Base-by-base conservation (phyloP, 2,888 invertebrate species). In the Scrobipalpa atriplicella region DNA sequence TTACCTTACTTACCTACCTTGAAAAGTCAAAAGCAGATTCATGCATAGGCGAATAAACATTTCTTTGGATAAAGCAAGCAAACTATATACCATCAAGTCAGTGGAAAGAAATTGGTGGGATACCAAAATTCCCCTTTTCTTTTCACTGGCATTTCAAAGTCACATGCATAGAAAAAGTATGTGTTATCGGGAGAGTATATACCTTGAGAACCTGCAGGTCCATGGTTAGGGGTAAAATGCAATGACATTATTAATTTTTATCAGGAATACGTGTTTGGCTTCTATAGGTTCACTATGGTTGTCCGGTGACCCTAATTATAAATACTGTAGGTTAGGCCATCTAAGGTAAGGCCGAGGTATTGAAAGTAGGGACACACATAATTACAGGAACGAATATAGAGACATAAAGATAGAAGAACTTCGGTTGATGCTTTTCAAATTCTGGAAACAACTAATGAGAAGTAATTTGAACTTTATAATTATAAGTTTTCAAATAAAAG, bases 161-260 rank as follows among this genome's bases (percentile, higher is more conserved):
- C 71, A 75, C 92, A 92, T 92, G 92, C 92, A 88, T 78, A 88
- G 87, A 89, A 86, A 81, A 80, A 89, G 87, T 86, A 80, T 86
- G 87, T 90, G 83, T 90, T 90, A 91, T 87, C 86, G 90, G 91
- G 91, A 91, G 78, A 88, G 81, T 89, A 91, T 47, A 88, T 92
- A 93, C 93, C 93, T 93, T 93, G 89, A 93, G 93, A 92, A 93
- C 93, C 93, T 93, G 93, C 90, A 80, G 92, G 89, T 93, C 93
- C 93, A 74, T 86, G 90, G 90, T 91, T 80, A 88, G 85, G 85
- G 90, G 84, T 90, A 84, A 90, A 92, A 92, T 90, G 92, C 89
- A 92, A 92, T 85, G 84, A 86, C 75, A 89, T 86, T 75, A 90
- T 92, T 90, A 90, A 89, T 92, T 85, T 89, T 82, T 79, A 84